These are phyloP conservation scores for Penelope pileata DNA, from an alignment of 2,113 vertebrate genomes.

Conservation along the genomic window DNA sequence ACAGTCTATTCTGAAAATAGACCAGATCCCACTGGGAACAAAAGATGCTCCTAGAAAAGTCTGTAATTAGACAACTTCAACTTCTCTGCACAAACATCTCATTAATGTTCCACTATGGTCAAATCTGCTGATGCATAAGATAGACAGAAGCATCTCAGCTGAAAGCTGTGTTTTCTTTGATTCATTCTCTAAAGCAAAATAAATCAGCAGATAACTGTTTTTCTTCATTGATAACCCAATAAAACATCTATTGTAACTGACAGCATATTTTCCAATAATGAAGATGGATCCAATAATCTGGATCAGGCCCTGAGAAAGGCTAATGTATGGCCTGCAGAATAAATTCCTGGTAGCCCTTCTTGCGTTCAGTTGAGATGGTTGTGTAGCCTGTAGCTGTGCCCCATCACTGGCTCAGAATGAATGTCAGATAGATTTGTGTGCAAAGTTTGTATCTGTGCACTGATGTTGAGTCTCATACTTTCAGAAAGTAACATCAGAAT, in stretches of 20 bases:
- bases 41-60: conserved; percentile 40
- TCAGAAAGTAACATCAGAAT: not conserved
- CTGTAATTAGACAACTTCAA: conserved; percentile 49
- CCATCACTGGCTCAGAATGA: not conserved
- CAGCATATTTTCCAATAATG: not conserved
- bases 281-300: not conserved
- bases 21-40: conserved; percentile 26
- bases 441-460: not conserved
- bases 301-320: not conserved
- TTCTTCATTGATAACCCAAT: not conserved
- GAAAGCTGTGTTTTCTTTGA: conserved; percentile 7
- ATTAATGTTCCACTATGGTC: conserved; percentile 26
- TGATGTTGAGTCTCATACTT: not conserved
- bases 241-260: not conserved
- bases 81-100: conserved; percentile 20
- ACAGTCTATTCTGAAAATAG: conserved; percentile 13
- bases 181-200: not conserved
- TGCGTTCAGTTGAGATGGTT: not conserved
- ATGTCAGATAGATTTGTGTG: not conserved
- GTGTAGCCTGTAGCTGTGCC: not conserved
- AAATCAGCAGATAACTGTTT: not conserved
- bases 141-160: conserved; percentile 1
- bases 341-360: not conserved
- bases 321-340: not conserved
- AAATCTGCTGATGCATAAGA: conserved; percentile 27